Conservation (phyloP, 2,797 vertebrate genomes). For the Arrhamphus sclerolepis region DNA sequence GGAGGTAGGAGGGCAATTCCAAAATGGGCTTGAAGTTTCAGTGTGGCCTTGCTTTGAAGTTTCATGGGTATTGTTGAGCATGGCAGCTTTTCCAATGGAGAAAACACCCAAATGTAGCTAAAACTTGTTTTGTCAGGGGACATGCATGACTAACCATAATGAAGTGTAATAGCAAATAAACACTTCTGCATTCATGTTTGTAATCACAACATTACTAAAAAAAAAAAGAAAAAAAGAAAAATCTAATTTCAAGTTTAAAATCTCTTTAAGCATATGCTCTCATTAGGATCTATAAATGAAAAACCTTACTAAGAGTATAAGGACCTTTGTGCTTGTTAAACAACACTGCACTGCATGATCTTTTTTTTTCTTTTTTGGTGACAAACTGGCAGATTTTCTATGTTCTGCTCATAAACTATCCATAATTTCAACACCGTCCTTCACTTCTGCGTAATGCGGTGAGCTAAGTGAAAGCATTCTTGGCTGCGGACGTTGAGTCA, state of each 20-base stretch:
- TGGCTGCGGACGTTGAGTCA: conserved; percentile 64
- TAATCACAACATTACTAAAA: neutral
- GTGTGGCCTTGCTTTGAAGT: conserved; percentile 79
- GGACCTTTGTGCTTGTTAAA: conserved; percentile 45
- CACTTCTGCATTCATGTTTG: neutral
- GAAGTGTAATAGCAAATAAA: conserved; percentile 67
- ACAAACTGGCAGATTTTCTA: conserved; percentile 52
- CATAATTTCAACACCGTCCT: conserved; percentile 60
- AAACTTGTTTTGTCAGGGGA: conserved; percentile 53
- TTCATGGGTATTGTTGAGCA: conserved; percentile 22
- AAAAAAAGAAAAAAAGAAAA: too few species aligned
- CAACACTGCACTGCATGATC: conserved; percentile 46
- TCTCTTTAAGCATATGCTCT: conserved; percentile 56
- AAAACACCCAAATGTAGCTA: conserved; percentile 56
- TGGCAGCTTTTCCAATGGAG: conserved; percentile 54
- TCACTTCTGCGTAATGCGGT: conserved; percentile 47
- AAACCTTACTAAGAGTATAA: conserved; percentile 46
- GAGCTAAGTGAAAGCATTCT: conserved; percentile 57
- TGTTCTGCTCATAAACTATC: conserved; percentile 46
- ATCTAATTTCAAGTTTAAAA: conserved; percentile 1
- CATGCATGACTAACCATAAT: conserved; percentile 60
- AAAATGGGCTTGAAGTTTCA: conserved; percentile 75
- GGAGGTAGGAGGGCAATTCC: conserved; percentile 74
- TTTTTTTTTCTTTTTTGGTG: conserved; percentile 46
- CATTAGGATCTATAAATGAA: conserved; percentile 42